phyloP scores from a whole-genome alignment of 2,113 vertebrate genomes.

The Daboia siamensis region DNA sequence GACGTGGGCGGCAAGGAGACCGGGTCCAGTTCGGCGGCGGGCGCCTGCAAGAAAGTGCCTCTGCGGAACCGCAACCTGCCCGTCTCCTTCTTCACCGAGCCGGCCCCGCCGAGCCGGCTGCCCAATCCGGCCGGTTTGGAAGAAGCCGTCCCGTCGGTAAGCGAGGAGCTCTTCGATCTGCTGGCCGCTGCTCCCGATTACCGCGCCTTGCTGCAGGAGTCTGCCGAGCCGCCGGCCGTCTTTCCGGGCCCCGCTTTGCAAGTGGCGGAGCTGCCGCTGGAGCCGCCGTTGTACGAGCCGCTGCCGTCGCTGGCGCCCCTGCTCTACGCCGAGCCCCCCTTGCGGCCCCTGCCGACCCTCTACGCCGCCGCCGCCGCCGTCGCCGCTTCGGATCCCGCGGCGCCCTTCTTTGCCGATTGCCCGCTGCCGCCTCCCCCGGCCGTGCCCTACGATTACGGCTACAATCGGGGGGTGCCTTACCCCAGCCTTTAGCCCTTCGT shows the following conservation, averaged over 20 bases:
- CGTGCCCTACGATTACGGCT: conserved; percentile 82
- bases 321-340: conserved; percentile 46
- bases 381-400: not conserved
- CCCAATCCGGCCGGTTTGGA: conserved; percentile 73
- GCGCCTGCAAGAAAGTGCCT: conserved; percentile 76
- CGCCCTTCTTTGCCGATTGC: conserved; percentile 87
- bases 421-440: conserved; percentile 72
- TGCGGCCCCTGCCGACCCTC: conserved; percentile 65
- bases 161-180: conserved; percentile 85
- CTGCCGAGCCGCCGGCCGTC: conserved; percentile 40
- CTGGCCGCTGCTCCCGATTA: conserved; percentile 86
- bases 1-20: not conserved
- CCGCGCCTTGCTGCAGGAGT: conserved; percentile 73
- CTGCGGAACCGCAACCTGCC: conserved; percentile 89
- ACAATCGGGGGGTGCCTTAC: conserved; percentile 74
- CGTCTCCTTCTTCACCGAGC: conserved; percentile 92
- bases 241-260: conserved; percentile 65
- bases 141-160: conserved; percentile 63
- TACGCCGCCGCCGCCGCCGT: conserved; percentile 63
- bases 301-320: conserved; percentile 65
- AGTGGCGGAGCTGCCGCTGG: conserved; percentile 69
- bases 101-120: conserved; percentile 67
- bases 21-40: conserved; percentile 1
- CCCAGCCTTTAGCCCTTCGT: conserved; percentile 72
- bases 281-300: conserved; percentile 70